These are phyloP conservation scores for Drosophila flavopinicola DNA, from an alignment of 2,888 invertebrate genomes.

Conservation along the genomic window DNA sequence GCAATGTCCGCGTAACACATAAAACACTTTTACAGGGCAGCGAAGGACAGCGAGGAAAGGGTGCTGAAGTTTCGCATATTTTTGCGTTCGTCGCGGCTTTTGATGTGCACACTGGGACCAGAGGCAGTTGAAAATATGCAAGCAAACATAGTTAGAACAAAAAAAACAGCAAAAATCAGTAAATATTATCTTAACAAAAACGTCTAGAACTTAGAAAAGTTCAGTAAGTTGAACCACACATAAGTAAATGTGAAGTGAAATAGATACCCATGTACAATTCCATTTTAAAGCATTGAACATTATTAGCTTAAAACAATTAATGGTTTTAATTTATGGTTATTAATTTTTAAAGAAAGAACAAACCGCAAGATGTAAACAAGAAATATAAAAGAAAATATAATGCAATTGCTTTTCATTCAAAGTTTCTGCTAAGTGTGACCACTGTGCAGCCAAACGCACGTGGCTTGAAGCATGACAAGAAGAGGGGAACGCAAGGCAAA, in stretches of 20 bases:
- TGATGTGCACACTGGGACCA: conserved; percentile 64
- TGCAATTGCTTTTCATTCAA: background rate
- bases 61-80: conserved; percentile 73
- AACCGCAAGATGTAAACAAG: no score
- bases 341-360: no score
- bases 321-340: no score
- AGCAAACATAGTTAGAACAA: background rate
- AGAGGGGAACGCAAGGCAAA: background rate
- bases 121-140: background rate
- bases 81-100: conserved; percentile 67
- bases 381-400: no score
- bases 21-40: conserved; percentile 57
- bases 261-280: no score
- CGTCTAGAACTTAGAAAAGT: no score
- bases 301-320: no score
- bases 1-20: conserved; percentile 70
- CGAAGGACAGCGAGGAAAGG: background rate
- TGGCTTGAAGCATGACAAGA: conserved; percentile 46
- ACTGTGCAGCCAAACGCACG: conserved; percentile 56
- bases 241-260: no score
- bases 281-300: no score
- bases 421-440: conserved; percentile 3
- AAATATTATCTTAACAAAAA: no score
- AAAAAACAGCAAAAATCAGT: no score
- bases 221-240: no score